phyloP scores from a whole-genome alignment of 1,140 invertebrate species.

The Pentalonia nigronervosa region DNA sequence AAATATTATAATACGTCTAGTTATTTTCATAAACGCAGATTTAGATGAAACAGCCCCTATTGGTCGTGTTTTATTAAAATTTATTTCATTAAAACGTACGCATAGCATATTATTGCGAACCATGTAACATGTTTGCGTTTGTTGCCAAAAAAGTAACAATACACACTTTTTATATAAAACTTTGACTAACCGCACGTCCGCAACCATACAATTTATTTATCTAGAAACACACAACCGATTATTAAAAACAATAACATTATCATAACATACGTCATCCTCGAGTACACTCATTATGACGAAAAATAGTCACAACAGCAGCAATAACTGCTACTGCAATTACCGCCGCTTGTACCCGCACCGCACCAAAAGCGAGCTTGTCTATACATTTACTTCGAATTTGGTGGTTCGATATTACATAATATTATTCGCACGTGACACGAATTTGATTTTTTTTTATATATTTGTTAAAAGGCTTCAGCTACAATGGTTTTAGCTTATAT shows the following conservation, averaged over 20 bases:
- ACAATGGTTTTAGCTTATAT: too few species aligned
- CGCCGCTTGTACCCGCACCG: background rate
- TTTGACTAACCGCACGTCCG: background rate
- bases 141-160: background rate
- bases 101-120: background rate
- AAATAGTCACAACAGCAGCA: background rate
- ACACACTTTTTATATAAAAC: background rate
- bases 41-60: background rate
- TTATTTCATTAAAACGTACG: background rate
- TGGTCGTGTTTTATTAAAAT: background rate
- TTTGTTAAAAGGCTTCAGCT: too few species aligned
- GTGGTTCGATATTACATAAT: background rate
- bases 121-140: background rate
- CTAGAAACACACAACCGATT: background rate
- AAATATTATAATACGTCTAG: background rate
- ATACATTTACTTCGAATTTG: slow-evolving; percentile 45
- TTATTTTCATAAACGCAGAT: background rate
- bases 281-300: background rate
- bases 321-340: background rate
- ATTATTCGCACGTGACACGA: background rate
- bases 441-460: too few species aligned
- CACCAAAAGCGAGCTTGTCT: slow-evolving; percentile 47
- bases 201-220: background rate
- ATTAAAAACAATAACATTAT: slow-evolving; percentile 6
- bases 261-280: background rate